A percentile compares a stretch with the other conserved stretches of the same genome.
phyloP scores from a whole-genome alignment of 23 tunicate species.

The Styela plicata region DNA sequence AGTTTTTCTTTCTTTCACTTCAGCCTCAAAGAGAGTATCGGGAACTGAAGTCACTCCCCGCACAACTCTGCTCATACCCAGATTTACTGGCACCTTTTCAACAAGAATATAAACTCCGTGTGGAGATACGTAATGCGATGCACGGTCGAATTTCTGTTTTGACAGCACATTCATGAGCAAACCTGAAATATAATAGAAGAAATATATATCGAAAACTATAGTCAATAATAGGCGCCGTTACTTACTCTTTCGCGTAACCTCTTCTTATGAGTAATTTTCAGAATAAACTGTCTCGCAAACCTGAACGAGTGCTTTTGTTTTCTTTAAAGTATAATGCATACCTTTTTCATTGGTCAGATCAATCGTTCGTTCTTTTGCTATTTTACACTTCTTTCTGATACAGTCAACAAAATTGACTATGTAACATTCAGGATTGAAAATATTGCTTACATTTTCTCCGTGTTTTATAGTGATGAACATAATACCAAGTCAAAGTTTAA shows the following conservation, averaged over 20 bases:
- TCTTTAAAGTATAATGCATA: slow-evolving; percentile 1
- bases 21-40: slow-evolving; percentile 11
- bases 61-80: slow-evolving; percentile 21
- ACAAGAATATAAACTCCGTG: slow-evolving; percentile 43
- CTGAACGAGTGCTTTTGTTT: background rate
- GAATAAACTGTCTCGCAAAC: background rate
- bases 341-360: slow-evolving; percentile 83
- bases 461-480: slow-evolving; percentile 64
- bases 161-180: slow-evolving; percentile 12
- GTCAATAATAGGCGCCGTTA: no score
- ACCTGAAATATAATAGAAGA: background rate
- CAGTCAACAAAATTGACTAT: slow-evolving; percentile 43
- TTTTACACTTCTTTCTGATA: slow-evolving; percentile 40
- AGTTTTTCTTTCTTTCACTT: slow-evolving; percentile 1
- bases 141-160: slow-evolving; percentile 13
- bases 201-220: background rate
- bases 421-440: slow-evolving; percentile 74
- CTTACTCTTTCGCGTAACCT: background rate
- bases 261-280: background rate
- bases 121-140: slow-evolving; percentile 24
- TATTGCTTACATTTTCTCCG: slow-evolving; percentile 39
- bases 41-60: background rate
- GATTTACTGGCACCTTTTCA: slow-evolving; percentile 36
- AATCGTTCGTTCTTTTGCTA: slow-evolving; percentile 22
- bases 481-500: no score